These are phyloP conservation scores for Henicopernis longicauda DNA, from an alignment of 2,113 vertebrate species.

Conservation along the genomic window DNA sequence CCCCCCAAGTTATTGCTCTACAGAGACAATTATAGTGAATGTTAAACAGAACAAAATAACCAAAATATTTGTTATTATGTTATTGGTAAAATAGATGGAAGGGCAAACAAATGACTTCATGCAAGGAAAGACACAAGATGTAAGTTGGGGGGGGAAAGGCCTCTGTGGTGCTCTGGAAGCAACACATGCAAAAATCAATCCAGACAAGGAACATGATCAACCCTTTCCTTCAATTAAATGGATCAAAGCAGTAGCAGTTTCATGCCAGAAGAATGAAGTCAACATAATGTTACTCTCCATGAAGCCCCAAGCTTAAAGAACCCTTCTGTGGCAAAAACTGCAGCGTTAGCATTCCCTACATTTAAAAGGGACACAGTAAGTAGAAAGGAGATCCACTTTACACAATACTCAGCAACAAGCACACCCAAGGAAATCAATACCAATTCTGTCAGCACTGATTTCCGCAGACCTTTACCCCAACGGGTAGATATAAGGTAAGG, in stretches of 20 bases:
- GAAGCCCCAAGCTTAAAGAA: background rate
- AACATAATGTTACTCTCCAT: background rate
- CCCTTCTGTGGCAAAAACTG: background rate
- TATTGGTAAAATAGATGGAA: background rate
- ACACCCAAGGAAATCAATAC: conserved; percentile 34
- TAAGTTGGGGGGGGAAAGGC: background rate
- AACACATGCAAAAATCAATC: background rate
- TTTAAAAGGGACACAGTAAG: background rate
- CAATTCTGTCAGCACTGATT: conserved; percentile 9
- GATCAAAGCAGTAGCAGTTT: background rate
- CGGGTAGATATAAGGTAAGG: background rate
- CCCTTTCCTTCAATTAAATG: background rate
- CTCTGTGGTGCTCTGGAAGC: background rate
- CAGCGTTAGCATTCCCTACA: background rate
- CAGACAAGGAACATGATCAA: background rate
- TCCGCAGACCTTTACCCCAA: conserved; percentile 15
- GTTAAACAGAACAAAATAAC: background rate
- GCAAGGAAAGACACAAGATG: background rate
- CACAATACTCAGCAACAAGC: background rate
- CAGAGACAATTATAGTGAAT: background rate
- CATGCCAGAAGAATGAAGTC: background rate
- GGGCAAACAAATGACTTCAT: background rate
- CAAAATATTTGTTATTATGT: background rate
- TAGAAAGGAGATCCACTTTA: conserved; percentile 10
- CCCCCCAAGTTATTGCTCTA: background rate